These are phyloP conservation scores for Corythucha ciliata DNA, from an alignment of 2,888 invertebrate species.

Conservation along the genomic window DNA sequence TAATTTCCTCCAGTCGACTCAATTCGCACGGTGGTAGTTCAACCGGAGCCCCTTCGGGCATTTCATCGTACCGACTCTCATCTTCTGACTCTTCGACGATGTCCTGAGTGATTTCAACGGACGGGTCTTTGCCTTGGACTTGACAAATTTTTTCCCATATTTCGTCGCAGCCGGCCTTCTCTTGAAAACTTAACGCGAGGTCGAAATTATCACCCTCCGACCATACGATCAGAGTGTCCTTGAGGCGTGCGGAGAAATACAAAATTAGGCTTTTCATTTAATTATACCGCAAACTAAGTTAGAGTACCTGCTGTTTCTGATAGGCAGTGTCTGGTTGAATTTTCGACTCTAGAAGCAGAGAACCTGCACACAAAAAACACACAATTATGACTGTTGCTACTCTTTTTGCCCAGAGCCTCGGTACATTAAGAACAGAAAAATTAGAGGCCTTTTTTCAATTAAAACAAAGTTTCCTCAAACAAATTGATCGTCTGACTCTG, in stretches of 20 bases:
- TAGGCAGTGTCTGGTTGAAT: constrained; percentile 98
- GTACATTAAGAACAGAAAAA: too few relatives aligned
- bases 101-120: constrained; percentile 94
- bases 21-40: constrained; percentile 93
- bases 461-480: too few relatives aligned
- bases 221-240: constrained; percentile 99
- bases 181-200: constrained; percentile 98
- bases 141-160: constrained; percentile 99
- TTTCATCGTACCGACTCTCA: constrained; percentile 92
- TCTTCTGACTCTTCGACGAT: constrained; percentile 94
- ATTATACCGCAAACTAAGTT: not conserved
- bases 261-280: too few relatives aligned
- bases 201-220: constrained; percentile 99
- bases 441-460: too few relatives aligned
- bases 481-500: too few relatives aligned
- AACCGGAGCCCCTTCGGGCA: constrained; percentile 88
- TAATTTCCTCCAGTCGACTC: constrained; percentile 86
- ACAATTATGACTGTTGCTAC: too few relatives aligned
- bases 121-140: constrained; percentile 98
- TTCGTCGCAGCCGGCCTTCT: constrained; percentile 99
- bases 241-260: too few relatives aligned
- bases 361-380: too few relatives aligned
- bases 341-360: constrained; percentile 90
- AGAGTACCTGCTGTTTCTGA: constrained; percentile 86
- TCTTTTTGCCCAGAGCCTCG: too few relatives aligned